Evolutionary conservation across 1,140 invertebrate genomes (phyloP).

Genomic region (Hylaeus volcanicus): DNA sequence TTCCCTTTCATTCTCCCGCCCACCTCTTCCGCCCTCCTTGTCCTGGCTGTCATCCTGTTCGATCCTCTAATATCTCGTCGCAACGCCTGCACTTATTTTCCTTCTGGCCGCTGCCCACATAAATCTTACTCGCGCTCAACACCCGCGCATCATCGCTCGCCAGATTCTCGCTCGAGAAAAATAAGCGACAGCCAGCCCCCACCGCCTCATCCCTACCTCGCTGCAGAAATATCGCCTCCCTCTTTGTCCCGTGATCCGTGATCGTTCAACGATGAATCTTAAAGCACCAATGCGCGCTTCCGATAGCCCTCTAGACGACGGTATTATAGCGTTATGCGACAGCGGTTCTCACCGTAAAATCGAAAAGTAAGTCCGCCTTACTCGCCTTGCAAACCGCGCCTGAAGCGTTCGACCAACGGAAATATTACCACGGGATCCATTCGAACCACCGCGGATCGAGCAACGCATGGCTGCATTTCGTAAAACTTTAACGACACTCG

Average conservation of each 20-base stretch:
- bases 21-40: slow-evolving; percentile 37
- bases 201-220: too few relatives aligned
- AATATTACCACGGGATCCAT: too few relatives aligned
- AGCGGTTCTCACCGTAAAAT: too few relatives aligned
- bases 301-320: neutral
- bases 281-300: neutral
- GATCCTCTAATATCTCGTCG: slow-evolving; percentile 46
- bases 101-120: slow-evolving; percentile 46
- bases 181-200: neutral
- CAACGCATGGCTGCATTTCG: too few relatives aligned
- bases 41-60: slow-evolving; percentile 40
- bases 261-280: slow-evolving; percentile 16
- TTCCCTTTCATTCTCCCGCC: slow-evolving; percentile 48
- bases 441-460: too few relatives aligned
- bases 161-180: slow-evolving; percentile 31
- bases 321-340: neutral
- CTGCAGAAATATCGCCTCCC: slow-evolving; percentile 3
- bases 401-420: too few relatives aligned
- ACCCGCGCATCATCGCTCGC: slow-evolving; percentile 39
- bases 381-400: too few relatives aligned
- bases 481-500: too few relatives aligned
- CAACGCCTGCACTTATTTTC: slow-evolving; percentile 57
- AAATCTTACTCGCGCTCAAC: slow-evolving; percentile 59
- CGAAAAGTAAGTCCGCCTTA: too few relatives aligned
- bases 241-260: neutral